Evolutionary conservation across 2,113 vertebrate genomes (phyloP).

Genomic region (Labrus mixtus): DNA sequence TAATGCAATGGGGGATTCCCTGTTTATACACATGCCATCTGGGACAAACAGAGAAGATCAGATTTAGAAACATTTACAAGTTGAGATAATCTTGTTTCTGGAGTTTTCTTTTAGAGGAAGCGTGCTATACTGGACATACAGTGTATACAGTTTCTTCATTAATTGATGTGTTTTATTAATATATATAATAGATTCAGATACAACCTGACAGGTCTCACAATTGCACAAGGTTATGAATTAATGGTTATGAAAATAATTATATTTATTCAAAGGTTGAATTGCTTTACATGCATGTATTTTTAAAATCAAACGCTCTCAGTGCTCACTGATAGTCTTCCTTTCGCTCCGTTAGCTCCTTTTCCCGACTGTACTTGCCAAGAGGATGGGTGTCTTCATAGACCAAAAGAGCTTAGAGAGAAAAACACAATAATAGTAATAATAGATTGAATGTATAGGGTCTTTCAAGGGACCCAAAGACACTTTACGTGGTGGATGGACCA

Average conservation of each 20-base stretch:
- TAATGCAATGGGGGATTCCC: constrained; percentile 64
- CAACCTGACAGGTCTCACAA: neutral
- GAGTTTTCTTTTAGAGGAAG: too few species aligned
- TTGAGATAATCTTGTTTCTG: too few species aligned
- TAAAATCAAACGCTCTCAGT: neutral
- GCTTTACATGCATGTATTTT: too few species aligned
- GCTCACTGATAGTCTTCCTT: constrained; percentile 51
- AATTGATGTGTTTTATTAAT: too few species aligned
- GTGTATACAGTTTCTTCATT: too few species aligned
- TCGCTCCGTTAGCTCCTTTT: constrained; percentile 46
- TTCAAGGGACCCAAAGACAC: too few species aligned
- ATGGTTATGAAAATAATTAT: too few species aligned
- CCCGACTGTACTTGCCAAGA: constrained; percentile 7
- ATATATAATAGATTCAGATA: neutral
- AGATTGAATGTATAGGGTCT: neutral
- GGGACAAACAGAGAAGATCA: neutral
- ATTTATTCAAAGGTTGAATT: too few species aligned
- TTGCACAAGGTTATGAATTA: too few species aligned
- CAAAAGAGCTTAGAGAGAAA: constrained; percentile 46
- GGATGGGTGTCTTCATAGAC: constrained; percentile 44
- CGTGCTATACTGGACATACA: too few species aligned
- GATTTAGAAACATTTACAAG: too few species aligned
- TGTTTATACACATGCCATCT: constrained; percentile 66
- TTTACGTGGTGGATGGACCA: too few species aligned
- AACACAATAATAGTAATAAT: neutral